Conservation (phyloP, 2,888 invertebrate genomes). For the Venustoraphidia nigricollis region DNA sequence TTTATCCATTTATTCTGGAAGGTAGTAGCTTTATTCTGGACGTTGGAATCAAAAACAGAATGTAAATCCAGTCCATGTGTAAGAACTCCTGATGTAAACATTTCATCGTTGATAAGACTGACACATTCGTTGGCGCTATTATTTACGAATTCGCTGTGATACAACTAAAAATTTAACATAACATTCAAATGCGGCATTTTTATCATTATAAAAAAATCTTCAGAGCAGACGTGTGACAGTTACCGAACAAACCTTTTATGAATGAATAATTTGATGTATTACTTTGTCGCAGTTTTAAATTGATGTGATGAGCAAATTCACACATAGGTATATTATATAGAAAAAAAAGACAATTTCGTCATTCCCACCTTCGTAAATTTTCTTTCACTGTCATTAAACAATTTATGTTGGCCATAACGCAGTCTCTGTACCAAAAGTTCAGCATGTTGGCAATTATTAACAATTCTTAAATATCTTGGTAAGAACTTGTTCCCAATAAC, state of each 20-base stretch:
- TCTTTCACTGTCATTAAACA: constrained; percentile 7
- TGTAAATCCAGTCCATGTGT: constrained; percentile 48
- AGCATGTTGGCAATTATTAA: constrained; percentile 27
- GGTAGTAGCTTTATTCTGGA: constrained; percentile 49
- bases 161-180: constrained; percentile 9
- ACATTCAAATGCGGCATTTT: too few species aligned
- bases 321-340: too few species aligned
- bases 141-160: constrained; percentile 13
- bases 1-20: constrained; percentile 59
- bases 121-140: neutral
- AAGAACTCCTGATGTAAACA: constrained; percentile 45
- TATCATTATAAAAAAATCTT: too few species aligned
- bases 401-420: too few species aligned
- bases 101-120: constrained; percentile 16
- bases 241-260: too few species aligned
- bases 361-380: constrained; percentile 14
- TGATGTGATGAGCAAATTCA: too few species aligned
- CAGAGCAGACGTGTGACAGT: too few species aligned
- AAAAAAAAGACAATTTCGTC: too few species aligned
- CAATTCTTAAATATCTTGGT: constrained; percentile 28
- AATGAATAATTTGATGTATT: too few species aligned
- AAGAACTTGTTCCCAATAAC: constrained; percentile 17
- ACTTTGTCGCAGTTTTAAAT: too few species aligned
- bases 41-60: constrained; percentile 49
- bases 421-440: constrained; percentile 15